Evolutionary conservation across 2,113 vertebrate genomes (phyloP).

Genomic region (Zapus hudsonius): DNA sequence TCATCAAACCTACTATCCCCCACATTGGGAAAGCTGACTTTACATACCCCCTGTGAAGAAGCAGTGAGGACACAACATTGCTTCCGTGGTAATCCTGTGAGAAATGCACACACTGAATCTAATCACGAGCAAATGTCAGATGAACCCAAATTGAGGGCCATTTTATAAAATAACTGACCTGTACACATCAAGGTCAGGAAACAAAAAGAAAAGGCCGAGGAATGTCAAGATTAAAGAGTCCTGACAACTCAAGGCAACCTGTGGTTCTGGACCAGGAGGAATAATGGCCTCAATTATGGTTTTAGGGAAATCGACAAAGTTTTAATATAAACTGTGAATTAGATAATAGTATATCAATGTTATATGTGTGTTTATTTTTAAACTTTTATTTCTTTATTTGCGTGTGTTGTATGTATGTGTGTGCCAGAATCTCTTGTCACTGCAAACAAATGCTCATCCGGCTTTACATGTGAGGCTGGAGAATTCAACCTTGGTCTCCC

Average conservation of each 20-base stretch:
- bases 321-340: slow-evolving; percentile 2
- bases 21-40: background rate
- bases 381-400: too few relatives aligned
- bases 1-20: slow-evolving; percentile 6
- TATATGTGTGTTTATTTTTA: background rate
- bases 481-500: too few relatives aligned
- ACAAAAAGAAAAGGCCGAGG: slow-evolving; percentile 30
- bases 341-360: background rate
- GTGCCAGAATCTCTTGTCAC: too few relatives aligned
- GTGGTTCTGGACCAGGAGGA: background rate
- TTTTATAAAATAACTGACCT: slow-evolving; percentile 56
- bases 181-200: slow-evolving; percentile 17
- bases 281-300: background rate
- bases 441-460: too few relatives aligned
- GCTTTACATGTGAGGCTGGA: too few relatives aligned
- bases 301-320: slow-evolving; percentile 28
- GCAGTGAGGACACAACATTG: background rate
- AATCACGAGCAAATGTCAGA: slow-evolving; percentile 53
- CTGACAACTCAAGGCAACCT: background rate
- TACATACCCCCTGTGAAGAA: background rate
- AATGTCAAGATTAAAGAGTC: slow-evolving; percentile 11
- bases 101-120: slow-evolving; percentile 17
- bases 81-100: background rate
- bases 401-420: too few relatives aligned
- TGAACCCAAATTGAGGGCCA: slow-evolving; percentile 45